Base-by-base conservation (phyloP, 1,140 invertebrate genomes). In the Proctacanthus coquilletti region DNA sequence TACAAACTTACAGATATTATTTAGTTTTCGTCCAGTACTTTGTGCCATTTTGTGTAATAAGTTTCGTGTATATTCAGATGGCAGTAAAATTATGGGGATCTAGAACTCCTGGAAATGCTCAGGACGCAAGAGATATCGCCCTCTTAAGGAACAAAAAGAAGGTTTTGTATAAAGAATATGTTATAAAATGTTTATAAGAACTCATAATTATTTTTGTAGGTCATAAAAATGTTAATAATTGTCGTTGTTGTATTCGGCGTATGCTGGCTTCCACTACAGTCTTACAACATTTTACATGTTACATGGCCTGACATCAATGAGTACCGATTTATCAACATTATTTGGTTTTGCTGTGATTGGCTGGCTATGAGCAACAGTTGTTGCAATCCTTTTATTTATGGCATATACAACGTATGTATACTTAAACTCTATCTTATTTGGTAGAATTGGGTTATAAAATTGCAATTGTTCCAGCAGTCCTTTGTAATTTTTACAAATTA, bases 331-430 rank as follows among this genome's bases (percentile, higher is more conserved):
- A 83, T 83, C 39, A 80, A 81, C 51, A 77, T 81, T 6, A 69
- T 82, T 34, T 83, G 71, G 65, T 84, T 88, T 52, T 81, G 74
- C 52, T 81, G 72, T 49, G 81, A 88, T 56, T 86, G 81, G 80
- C 56, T 87, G 42, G 83, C 84, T 1, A 86, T 86, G 81, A 81
- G 77, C 44, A 86, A 86, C 53, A 84, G 80, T 32, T 85, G 81
- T 48, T 83, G 80, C 52, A 87, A 87, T 60, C 82, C 82, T 0
- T 84, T 87, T 49, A 84, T 86, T 42, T 86, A 86, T 50, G 81
- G 80, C 10, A 79, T 86, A 43, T 83, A 83, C 46, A 86, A 85
- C 53, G 82, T 84, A 61, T 80, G 79, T 75, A 52, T 38, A 32
- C n/a, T n/a, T n/a, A n/a, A n/a, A n/a, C n/a, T n/a, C n/a, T n/a